A percentile compares a stretch with the other conserved stretches of the same genome.
phyloP scores from a whole-genome alignment of 2,888 invertebrate genomes.

The Machimus rusticus region DNA sequence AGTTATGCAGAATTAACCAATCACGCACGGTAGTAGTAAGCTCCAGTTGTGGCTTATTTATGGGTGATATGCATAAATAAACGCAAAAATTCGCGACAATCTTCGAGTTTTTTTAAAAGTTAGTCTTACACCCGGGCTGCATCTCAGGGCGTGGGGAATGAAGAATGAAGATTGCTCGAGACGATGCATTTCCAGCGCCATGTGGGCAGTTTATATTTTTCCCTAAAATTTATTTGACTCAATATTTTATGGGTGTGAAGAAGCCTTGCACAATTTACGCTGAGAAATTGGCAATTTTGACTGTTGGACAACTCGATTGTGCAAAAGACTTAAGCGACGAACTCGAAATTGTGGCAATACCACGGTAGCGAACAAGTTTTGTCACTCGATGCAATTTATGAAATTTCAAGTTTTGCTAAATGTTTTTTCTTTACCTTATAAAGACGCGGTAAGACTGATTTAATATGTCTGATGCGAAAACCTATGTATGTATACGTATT shows the following conservation, averaged over 20 bases:
- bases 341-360: constrained; percentile 15
- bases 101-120: not conserved
- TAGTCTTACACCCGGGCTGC: not conserved
- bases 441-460: not conserved
- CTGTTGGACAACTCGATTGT: constrained; percentile 1
- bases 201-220: constrained; percentile 30
- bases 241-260: constrained; percentile 23
- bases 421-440: not conserved
- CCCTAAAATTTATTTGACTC: constrained; percentile 28
- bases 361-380: not conserved
- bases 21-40: not conserved
- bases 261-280: constrained; percentile 5
- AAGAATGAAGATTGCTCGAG: constrained; percentile 9
- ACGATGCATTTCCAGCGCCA: not conserved
- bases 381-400: constrained; percentile 13
- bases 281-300: not conserved
- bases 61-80: constrained; percentile 16
- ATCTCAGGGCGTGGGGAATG: constrained; percentile 9
- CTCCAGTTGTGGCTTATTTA: constrained; percentile 14
- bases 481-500: not conserved
- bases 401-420: not conserved
- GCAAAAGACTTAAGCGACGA: constrained; percentile 38
- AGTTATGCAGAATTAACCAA: constrained; percentile 1
- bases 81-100: constrained; percentile 17
- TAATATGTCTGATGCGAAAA: not conserved